These are phyloP conservation scores for Drosophila atripex DNA, from an alignment of 2,888 invertebrate genomes.

Conservation along the genomic window DNA sequence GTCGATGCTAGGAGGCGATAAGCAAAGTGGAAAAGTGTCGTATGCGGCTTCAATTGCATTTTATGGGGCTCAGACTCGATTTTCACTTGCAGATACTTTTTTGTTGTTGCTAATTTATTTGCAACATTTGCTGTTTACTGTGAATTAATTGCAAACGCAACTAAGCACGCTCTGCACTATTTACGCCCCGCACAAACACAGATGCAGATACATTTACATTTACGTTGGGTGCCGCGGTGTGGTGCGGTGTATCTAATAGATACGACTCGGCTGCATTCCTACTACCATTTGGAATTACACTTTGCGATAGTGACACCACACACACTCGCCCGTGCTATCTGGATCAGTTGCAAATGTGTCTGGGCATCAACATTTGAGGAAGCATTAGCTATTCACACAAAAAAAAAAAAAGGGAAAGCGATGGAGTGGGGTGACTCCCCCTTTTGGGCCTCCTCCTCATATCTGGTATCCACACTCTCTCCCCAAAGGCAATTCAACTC, in stretches of 20 bases:
- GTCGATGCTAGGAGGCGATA: slow-evolving; percentile 55
- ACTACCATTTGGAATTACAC: slow-evolving; percentile 49
- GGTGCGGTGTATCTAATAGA: slow-evolving; percentile 45
- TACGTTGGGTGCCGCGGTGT: background rate
- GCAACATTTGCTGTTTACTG: slow-evolving; percentile 78
- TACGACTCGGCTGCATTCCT: slow-evolving; percentile 17
- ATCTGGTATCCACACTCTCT: background rate
- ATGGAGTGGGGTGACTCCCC: slow-evolving; percentile 5
- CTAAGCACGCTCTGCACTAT: slow-evolving; percentile 75
- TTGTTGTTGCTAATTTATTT: slow-evolving; percentile 74
- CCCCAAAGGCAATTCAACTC: slow-evolving; percentile 39
- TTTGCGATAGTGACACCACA: slow-evolving; percentile 26
- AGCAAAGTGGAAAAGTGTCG: slow-evolving; percentile 61
- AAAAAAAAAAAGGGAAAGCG: background rate
- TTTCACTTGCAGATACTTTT: slow-evolving; percentile 40
- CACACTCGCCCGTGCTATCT: slow-evolving; percentile 48
- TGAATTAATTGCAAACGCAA: slow-evolving; percentile 77
- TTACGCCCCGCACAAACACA: slow-evolving; percentile 55
- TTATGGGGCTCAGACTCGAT: slow-evolving; percentile 45
- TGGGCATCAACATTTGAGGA: slow-evolving; percentile 53
- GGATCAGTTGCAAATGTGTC: slow-evolving; percentile 53
- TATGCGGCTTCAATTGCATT: slow-evolving; percentile 72
- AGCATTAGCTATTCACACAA: slow-evolving; percentile 47
- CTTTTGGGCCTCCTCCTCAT: background rate
- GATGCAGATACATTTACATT: slow-evolving; percentile 12